Evolutionary conservation across 2,113 vertebrate genomes (phyloP), one percentile per base, ranked within the genome.

Genomic region (Fulmarus glacialis): DNA sequence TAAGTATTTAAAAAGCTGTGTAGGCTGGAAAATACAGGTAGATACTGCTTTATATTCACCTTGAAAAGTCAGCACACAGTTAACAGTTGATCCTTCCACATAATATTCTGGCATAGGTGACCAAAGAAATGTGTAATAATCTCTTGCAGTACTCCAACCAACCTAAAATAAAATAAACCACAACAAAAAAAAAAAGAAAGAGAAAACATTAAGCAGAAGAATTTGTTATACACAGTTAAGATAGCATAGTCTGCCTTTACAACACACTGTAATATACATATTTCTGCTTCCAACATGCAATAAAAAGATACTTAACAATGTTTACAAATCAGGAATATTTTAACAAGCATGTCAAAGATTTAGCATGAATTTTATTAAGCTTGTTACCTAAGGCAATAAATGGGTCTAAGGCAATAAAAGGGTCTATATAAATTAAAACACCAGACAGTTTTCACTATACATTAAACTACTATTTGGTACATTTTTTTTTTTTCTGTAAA

Each of bases 71-170:
- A 99, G 98, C 38, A 99, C 99, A 98, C 99, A 99, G 98, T 99
- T 99, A 97, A 99, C 98, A 94, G 99, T 98, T 63, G 99, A 99
- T 96, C 99, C 99, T 97, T 99, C 99, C 58, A 98, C 98, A 95
- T 99, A 99, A 94, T 98, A 98, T 91, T 99, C 99, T 93, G 99
- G 99, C 97, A 99, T 98, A 95, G 99, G 99, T 32, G 99, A 99
- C 99, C 99, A 99, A 96, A 99, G 98, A 98, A 99, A 99, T 2
- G 99, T 99, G 84, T 99, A 99, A 98, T 99, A 99, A 98, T 99
- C 99, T 97, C 99, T 99, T 93, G 99, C 99, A 56, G 99, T 99
- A 98, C 99, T 99, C 99, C 99, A 99, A 90, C 99, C 99, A 97
- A 99, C 99, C 99, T 99, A 97, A 91, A 96, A 95, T 88, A 85